phyloP scores from a whole-genome alignment of 2,888 invertebrate species.

The Drosophila planitibia region DNA sequence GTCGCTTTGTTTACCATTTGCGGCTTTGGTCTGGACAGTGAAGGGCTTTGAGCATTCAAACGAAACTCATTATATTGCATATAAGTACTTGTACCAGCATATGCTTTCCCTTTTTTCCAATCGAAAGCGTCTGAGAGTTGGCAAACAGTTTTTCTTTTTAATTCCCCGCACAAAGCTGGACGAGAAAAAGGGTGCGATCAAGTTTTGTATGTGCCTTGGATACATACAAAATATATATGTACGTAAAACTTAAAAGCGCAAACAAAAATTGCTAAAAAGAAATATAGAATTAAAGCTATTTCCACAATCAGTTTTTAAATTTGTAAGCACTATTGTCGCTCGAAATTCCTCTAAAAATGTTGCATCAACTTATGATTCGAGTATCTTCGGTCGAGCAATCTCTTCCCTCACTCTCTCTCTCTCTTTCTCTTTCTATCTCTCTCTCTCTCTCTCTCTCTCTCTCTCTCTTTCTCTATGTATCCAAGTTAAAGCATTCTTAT shows the following conservation, averaged over 20 bases:
- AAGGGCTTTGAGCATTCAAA: slow-evolving; percentile 63
- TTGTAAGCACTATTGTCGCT: not conserved
- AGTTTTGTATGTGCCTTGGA: not conserved
- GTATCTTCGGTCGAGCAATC: not conserved
- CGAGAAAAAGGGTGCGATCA: not conserved
- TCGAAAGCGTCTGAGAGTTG: slow-evolving; percentile 56
- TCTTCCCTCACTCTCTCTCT: not conserved
- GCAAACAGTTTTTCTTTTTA: slow-evolving; percentile 17
- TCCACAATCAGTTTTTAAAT: not conserved
- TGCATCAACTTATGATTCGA: not conserved
- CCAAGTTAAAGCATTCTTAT: not conserved
- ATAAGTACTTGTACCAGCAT: slow-evolving; percentile 48
- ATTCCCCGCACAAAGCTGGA: slow-evolving; percentile 16
- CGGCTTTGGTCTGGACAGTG: slow-evolving; percentile 62
- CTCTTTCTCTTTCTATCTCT: not conserved
- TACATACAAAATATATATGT: not conserved
- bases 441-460: not conserved
- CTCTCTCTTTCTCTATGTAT: not conserved
- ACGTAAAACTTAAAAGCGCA: not conserved
- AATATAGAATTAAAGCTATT: not conserved
- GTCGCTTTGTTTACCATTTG: slow-evolving; percentile 63
- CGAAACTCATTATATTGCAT: slow-evolving; percentile 75
- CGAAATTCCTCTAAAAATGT: not conserved
- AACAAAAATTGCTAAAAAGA: not conserved
- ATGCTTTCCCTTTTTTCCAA: slow-evolving; percentile 53